Conservation (phyloP, 2,888 invertebrate species). For the Papilio gigon region DNA sequence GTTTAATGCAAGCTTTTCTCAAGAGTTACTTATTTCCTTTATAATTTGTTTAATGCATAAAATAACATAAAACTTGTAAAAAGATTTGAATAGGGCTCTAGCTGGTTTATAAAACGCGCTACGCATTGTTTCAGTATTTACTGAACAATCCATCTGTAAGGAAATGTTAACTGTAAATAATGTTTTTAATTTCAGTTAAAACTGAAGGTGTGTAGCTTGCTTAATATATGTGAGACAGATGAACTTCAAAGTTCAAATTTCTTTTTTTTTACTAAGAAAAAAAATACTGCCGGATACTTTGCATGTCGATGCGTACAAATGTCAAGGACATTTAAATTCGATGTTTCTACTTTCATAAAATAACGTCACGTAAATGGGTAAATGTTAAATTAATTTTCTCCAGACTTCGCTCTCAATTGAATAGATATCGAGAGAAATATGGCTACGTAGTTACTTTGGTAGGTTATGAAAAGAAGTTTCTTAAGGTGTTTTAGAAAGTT, state of each 20-base stretch:
- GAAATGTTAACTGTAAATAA: too few relatives aligned
- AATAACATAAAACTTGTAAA: not conserved
- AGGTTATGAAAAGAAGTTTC: not conserved
- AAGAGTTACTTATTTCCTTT: not conserved
- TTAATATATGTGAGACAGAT: too few relatives aligned
- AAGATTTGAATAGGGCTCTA: too few relatives aligned
- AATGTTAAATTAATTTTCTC: slow-evolving; percentile 14
- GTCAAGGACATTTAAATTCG: not conserved
- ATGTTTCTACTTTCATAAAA: not conserved
- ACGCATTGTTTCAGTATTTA: too few relatives aligned
- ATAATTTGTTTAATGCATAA: not conserved
- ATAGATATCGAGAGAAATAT: not conserved
- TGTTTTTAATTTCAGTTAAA: too few relatives aligned
- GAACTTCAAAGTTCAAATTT: too few relatives aligned
- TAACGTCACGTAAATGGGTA: not conserved
- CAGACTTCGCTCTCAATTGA: not conserved
- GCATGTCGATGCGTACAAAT: slow-evolving; percentile 1
- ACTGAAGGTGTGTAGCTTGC: too few relatives aligned
- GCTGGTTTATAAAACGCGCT: too few relatives aligned
- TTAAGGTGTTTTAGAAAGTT: not conserved
- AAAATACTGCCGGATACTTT: not conserved
- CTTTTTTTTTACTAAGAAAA: not conserved
- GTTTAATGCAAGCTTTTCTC: not conserved
- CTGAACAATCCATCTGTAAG: too few relatives aligned
- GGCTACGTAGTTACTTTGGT: not conserved